Base-by-base conservation (phyloP, 2,888 invertebrate genomes). In the Mimumesa dahlbomi region DNA sequence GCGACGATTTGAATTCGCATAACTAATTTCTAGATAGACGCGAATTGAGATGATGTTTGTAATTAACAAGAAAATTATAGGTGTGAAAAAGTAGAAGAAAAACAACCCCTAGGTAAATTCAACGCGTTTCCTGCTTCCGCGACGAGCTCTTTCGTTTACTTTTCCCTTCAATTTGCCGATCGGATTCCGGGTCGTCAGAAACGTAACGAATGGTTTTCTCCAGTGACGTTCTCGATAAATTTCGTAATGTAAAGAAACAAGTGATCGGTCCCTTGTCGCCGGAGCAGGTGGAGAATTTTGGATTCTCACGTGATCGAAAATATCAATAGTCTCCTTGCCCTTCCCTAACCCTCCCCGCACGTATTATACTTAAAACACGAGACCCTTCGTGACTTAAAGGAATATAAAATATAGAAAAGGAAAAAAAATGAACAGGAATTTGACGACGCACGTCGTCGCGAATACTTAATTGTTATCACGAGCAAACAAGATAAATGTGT, bases 401-500 rank as follows among this genome's bases (percentile, higher is more conserved):
- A 22, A 49, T 16, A 40, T 14, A 13, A 21, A 16, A 38, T 21
- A 48, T 22, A 34, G n/a, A 19, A 21, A 2, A 13, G 19, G 13
- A n/a, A 16, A 14, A 40, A 13, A 18, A 9, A 14, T 14, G 21
- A 14, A 4, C 42, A 14, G 16, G 48, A 40, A 53, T 59, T 65
- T 42, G 38, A 48, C 46, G 48, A n/a, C 36, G 34, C 29, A 36
- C 31, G 53, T 64, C 38, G 46, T 34, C 61, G 53, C 54, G 22
- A 43, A 45, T 58, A 53, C 31, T 65, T 59, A 58, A 61, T 36
- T 52, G 69, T 76, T 77, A 58, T 64, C 45, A 54, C 31, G 65
- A 63, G 58, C 63, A 75, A 61, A 77, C 73, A 64, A 71, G 52
- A 79, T 79, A 75, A 79, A 77, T 80, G 80, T 84, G 84, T 84